phyloP scores from a whole-genome alignment of 30 jellyfish, hydroid and myxozoan genomes.

The Sanderia malayensis region DNA sequence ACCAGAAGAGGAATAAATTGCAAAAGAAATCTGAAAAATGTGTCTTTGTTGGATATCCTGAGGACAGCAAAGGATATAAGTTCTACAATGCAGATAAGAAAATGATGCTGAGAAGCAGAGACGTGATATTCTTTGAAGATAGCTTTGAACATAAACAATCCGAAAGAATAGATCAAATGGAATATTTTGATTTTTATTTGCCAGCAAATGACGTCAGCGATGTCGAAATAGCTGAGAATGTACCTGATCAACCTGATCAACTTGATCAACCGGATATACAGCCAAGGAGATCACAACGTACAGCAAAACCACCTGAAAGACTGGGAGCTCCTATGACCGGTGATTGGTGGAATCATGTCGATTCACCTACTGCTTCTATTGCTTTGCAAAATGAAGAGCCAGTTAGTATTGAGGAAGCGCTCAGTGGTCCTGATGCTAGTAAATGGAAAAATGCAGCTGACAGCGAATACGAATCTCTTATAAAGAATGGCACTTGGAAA shows the following conservation, averaged over 20 bases:
- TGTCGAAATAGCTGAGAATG: neutral
- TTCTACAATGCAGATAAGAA: neutral
- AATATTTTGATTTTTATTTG: no score
- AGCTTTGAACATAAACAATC: neutral
- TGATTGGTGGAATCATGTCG: no score
- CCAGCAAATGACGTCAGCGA: neutral
- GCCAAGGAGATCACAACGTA: neutral
- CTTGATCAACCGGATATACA: neutral
- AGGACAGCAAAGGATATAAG: neutral
- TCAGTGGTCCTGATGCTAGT: neutral
- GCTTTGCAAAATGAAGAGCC: slow-evolving; percentile 14
- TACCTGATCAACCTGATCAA: neutral
- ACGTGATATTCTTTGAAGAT: neutral
- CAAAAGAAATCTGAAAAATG: no score
- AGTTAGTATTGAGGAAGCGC: neutral
- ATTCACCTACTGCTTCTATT: neutral
- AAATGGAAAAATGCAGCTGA: slow-evolving; percentile 1
- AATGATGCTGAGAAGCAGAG: neutral
- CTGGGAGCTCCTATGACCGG: neutral
- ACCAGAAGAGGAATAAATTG: no score
- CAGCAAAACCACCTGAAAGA: neutral
- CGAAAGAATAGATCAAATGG: neutral
- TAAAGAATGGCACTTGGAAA: slow-evolving; percentile 19
- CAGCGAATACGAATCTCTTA: slow-evolving; percentile 10
- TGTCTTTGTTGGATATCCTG: no score